Percentiles rank a stretch among this genome's conserved stretches.
Conservation (phyloP, 1,140 invertebrate species). For the Adoxophyes honmai region DNA sequence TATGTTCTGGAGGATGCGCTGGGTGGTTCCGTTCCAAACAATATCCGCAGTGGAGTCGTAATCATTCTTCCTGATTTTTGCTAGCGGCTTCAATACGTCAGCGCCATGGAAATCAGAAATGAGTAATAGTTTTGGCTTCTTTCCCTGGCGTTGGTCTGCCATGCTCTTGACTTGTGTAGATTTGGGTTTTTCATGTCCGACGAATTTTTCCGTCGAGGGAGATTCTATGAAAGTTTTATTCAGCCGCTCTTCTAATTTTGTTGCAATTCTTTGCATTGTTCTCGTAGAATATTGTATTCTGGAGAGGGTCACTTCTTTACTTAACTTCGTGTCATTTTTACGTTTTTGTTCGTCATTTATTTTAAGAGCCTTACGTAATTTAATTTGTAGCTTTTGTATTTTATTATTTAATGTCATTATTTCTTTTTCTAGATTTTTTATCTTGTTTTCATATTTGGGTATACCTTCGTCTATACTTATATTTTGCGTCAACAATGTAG, state of each 20-base stretch:
- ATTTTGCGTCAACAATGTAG: neutral
- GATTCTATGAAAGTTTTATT: neutral
- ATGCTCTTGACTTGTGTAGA: neutral
- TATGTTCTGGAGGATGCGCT: no score
- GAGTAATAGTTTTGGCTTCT: no score
- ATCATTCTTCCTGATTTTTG: neutral
- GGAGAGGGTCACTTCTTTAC: neutral
- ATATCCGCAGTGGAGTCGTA: neutral
- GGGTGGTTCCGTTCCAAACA: neutral
- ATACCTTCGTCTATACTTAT: neutral
- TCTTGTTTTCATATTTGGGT: neutral
- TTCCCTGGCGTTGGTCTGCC: no score
- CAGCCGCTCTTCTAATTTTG: no score
- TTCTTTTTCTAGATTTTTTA: neutral
- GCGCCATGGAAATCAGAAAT: no score
- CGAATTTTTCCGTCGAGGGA: neutral
- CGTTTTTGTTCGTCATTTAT: neutral
- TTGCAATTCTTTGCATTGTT: neutral
- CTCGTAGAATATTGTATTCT: neutral
- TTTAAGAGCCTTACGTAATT: neutral
- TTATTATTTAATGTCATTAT: neutral
- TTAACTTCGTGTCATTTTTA: neutral
- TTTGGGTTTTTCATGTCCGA: neutral
- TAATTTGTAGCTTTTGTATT: neutral
- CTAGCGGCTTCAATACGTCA: neutral